Percentiles rank a stretch among this genome's conserved stretches.
Evolutionary conservation across 2,888 invertebrate species (phyloP).

Genomic region (Siphonodentalium dalli): DNA sequence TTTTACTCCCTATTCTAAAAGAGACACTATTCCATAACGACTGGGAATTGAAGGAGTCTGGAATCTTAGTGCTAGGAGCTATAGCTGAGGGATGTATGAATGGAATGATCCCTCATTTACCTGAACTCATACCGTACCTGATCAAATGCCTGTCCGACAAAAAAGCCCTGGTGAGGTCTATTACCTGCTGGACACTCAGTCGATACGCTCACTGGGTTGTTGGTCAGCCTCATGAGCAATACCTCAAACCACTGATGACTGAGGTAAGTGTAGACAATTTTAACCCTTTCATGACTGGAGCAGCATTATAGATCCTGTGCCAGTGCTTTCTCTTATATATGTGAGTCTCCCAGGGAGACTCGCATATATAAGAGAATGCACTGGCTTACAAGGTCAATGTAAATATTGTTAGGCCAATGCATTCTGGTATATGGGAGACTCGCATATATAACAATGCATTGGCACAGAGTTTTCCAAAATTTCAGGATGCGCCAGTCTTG

Average conservation of each 20-base stretch:
- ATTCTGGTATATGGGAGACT: conserved; percentile 12
- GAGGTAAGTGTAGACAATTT: conserved; percentile 71
- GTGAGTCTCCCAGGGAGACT: not conserved
- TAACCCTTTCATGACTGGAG: not conserved
- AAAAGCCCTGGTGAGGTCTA: conserved; percentile 95
- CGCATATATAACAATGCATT: conserved; percentile 20
- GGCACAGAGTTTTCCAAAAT: no score
- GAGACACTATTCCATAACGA: conserved; percentile 94
- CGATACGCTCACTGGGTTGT: conserved; percentile 99
- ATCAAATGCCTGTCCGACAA: conserved; percentile 91
- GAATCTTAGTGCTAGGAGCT: conserved; percentile 92
- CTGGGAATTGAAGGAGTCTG: conserved; percentile 96
- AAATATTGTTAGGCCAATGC: no score
- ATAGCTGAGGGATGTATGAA: conserved; percentile 87
- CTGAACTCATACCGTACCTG: conserved; percentile 94
- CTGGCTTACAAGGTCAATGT: not conserved
- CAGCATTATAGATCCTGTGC: not conserved
- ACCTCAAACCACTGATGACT: conserved; percentile 92
- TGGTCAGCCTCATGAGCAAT: conserved; percentile 90
- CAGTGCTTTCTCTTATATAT: not conserved
- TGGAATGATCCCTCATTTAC: conserved; percentile 95
- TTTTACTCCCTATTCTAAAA: conserved; percentile 93
- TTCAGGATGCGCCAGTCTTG: no score
- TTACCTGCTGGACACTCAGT: conserved; percentile 98
- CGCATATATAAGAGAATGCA: not conserved